A percentile compares a stretch with the other conserved stretches of the same genome.
These are phyloP conservation scores for Pterobdella sp. DNA, from an alignment of 2,888 invertebrate genomes.

Conservation along the genomic window DNA sequence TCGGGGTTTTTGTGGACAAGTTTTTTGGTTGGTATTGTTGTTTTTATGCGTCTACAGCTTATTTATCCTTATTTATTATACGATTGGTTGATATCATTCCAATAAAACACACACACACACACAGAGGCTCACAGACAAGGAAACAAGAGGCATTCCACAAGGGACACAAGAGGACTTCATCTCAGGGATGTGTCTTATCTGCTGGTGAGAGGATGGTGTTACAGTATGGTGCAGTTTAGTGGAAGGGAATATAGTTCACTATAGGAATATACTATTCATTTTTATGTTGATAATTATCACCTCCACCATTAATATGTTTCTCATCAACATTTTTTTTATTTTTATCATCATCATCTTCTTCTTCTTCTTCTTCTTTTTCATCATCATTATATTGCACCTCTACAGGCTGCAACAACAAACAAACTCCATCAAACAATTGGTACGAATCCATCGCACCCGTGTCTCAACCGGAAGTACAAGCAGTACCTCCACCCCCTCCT, in stretches of 20 bases:
- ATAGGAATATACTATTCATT: too few relatives aligned
- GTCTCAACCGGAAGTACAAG: neutral
- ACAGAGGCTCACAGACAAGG: slow-evolving; percentile 10
- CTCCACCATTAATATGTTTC: too few relatives aligned
- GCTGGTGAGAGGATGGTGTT: too few relatives aligned
- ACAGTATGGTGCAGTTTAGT: too few relatives aligned
- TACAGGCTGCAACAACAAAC: neutral
- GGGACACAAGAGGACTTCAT: slow-evolving; percentile 26
- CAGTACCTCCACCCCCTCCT: slow-evolving; percentile 10
- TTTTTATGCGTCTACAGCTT: too few relatives aligned
- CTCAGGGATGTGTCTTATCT: slow-evolving; percentile 24
- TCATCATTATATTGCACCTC: slow-evolving; percentile 5
- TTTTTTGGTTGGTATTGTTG: too few relatives aligned
- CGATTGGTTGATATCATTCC: too few relatives aligned
- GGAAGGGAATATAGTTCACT: too few relatives aligned
- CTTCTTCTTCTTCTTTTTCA: neutral
- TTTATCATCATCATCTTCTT: neutral
- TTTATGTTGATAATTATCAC: too few relatives aligned
- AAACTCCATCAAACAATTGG: slow-evolving; percentile 17
- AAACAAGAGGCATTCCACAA: slow-evolving; percentile 5
- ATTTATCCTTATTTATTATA: too few relatives aligned
- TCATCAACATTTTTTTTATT: neutral
- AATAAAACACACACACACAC: neutral
- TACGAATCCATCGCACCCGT: slow-evolving; percentile 25
- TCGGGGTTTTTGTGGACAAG: too few relatives aligned